Conservation (phyloP, 2,113 vertebrate species). For the Crotalus helleri region DNA sequence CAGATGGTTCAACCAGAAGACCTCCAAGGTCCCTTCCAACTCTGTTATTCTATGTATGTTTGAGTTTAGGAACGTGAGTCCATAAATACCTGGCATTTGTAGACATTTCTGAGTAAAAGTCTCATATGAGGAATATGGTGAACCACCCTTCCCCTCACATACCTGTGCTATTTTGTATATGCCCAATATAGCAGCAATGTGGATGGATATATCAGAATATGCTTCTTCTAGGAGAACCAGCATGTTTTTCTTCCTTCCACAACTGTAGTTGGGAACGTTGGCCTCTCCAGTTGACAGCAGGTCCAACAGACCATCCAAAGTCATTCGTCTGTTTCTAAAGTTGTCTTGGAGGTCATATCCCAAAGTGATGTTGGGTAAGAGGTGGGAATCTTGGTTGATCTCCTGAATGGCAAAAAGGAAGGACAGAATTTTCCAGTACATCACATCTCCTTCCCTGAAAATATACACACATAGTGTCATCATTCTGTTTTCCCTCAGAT, state of each 20-base stretch:
- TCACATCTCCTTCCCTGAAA: not conserved
- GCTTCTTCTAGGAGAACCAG: not conserved
- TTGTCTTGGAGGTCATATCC: not conserved
- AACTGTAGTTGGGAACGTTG: not conserved
- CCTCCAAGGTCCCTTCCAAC: not conserved
- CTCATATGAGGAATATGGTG: not conserved
- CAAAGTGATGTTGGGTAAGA: not conserved
- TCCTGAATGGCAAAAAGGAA: constrained; percentile 3
- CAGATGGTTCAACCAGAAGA: too few relatives aligned
- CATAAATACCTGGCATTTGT: not conserved
- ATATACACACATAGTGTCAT: not conserved
- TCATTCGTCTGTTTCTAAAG: not conserved
- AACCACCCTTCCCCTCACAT: not conserved
- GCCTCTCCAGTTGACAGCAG: not conserved
- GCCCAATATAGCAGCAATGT: not conserved
- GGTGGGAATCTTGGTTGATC: not conserved
- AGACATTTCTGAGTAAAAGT: not conserved
- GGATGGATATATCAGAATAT: not conserved
- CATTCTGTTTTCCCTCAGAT: not conserved
- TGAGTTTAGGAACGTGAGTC: not conserved
- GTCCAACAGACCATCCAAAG: not conserved
- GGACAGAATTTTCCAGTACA: not conserved
- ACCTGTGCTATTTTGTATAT: not conserved
- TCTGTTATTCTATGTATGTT: not conserved
- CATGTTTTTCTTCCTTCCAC: not conserved